Evolutionary conservation across 2,888 invertebrate species (phyloP).

Genomic region (Copidosoma aretas): DNA sequence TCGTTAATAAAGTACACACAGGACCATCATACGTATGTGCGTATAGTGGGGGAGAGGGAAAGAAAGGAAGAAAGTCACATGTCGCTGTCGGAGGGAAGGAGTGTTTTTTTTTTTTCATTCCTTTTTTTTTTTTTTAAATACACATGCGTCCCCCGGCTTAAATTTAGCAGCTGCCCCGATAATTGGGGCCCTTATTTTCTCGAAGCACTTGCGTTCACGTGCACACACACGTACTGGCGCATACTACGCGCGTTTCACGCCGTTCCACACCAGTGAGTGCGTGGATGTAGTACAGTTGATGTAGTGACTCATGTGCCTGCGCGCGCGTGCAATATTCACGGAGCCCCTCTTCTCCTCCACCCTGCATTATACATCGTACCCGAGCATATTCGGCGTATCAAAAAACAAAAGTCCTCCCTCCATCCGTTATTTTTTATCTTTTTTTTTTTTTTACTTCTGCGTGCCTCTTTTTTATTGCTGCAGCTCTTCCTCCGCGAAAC

Average conservation of each 20-base stretch:
- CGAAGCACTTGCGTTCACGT: not conserved
- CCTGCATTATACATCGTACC: too few species aligned
- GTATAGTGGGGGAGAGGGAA: not conserved
- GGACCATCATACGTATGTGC: not conserved
- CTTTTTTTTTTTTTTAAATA: not conserved
- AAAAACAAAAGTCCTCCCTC: too few species aligned
- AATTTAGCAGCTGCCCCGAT: slow-evolving; percentile 38
- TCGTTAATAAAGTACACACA: slow-evolving; percentile 18
- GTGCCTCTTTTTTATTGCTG: too few species aligned
- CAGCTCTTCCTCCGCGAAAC: too few species aligned
- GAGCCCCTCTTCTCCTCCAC: not conserved
- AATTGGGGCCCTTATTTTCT: slow-evolving; percentile 34
- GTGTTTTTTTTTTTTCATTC: not conserved
- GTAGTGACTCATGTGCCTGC: too few species aligned
- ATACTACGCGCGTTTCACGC: not conserved
- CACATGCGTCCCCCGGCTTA: slow-evolving; percentile 3
- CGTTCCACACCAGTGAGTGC: not conserved
- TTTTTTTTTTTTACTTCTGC: too few species aligned
- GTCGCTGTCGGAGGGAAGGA: not conserved
- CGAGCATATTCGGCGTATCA: too few species aligned
- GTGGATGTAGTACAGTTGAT: too few species aligned
- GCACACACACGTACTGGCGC: too few species aligned
- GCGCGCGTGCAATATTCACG: not conserved
- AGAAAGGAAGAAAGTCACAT: slow-evolving; percentile 1
- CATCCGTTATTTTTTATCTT: too few species aligned